Base-by-base conservation (phyloP, 2,113 vertebrate species). In the Plectropomus leopardus region DNA sequence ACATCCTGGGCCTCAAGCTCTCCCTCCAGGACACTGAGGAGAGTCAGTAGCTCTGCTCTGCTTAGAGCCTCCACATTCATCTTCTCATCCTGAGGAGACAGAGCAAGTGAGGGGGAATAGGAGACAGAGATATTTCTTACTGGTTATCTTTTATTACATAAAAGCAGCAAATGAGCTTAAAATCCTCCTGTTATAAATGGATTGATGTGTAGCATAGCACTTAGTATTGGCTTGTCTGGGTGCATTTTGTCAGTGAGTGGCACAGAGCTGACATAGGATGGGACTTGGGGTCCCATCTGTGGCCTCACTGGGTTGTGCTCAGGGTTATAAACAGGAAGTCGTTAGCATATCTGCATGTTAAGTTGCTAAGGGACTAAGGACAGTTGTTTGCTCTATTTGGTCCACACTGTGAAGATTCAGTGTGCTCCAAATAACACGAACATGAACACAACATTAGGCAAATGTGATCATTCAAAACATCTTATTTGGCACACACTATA, bases 41-140 rank as follows among this genome's bases (percentile, higher is more conserved):
- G 96, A 10, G 96, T 99, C 89, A 99, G 94, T 76, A 99, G 96
- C 92, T 99, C 98, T 54, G 96, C 95, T 90, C 97, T 97, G 95
- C 97, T 99, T 86, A 99, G 97, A 91, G 97, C 97, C 95, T 99
- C 98, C 93, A 99, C 95, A 95, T 99, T 97, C 98, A 99, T 99
- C 93, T 94, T 98, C 95, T 96, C 95, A 93, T 94, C 93, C 97
- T 97, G 13, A 55, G 30, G 54, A 53, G 17, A 72, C 8, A 48
- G 16, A 60, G 16, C 2, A 15, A 48, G 40, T 3, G 44, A 55
- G 1, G 63, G 8, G 19, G 8, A 59, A 28, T 24, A 1, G 36
- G 19, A 30, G 7, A 40, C 0, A 32, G 1, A 42, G 4, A 45
- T 34, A 14, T 7, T 53, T 91, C 82, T 47, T 86, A 61, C 8